A percentile compares a stretch with the other conserved stretches of the same genome.
phyloP scores from a whole-genome alignment of 2,113 vertebrate species.

The Peucedramus taeniatus region DNA sequence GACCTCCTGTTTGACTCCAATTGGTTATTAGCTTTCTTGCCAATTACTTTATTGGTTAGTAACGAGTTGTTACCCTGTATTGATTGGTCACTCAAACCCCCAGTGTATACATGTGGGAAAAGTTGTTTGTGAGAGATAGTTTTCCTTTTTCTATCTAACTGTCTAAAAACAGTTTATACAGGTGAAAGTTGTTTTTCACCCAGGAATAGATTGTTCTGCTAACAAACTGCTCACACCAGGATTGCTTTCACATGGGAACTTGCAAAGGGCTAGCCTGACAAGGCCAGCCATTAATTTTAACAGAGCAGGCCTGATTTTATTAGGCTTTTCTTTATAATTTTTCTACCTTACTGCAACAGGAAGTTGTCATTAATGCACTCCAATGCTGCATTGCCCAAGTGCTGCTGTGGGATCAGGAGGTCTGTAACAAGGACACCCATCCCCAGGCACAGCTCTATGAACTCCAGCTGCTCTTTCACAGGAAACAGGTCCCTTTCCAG shows the following conservation, averaged over 20 bases:
- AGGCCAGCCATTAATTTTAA: background rate
- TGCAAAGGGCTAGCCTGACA: background rate
- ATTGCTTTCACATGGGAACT: background rate
- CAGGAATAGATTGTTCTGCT: background rate
- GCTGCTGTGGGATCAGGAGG: background rate
- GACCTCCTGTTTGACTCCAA: background rate
- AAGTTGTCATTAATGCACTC: background rate
- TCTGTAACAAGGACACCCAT: background rate
- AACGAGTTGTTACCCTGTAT: background rate
- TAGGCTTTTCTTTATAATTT: background rate
- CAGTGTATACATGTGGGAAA: background rate
- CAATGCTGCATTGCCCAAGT: background rate
- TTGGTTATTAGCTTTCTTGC: background rate
- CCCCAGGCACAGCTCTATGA: background rate
- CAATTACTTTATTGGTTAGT: background rate
- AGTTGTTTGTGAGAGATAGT: background rate
- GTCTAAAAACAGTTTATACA: background rate
- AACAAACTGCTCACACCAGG: background rate
- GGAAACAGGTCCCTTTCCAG: background rate
- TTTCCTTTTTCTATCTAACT: background rate
- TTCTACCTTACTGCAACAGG: background rate
- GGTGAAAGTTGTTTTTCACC: background rate
- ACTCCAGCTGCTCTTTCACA: background rate
- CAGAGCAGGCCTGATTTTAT: background rate
- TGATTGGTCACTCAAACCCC: background rate